Evolutionary conservation across 2,888 invertebrate genomes (phyloP).

Genomic region (Rosalia funebris): DNA sequence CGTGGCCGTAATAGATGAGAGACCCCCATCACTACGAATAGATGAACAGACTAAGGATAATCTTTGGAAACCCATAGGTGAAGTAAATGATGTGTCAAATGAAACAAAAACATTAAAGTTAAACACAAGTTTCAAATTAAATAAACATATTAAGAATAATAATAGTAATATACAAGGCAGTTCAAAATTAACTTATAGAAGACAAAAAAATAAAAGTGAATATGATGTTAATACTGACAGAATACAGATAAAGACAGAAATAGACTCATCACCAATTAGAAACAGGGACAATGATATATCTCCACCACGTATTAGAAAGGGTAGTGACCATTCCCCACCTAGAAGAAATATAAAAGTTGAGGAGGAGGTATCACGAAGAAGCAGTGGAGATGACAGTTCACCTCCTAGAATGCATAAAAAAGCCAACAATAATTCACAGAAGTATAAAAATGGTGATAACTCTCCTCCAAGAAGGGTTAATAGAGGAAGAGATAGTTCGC

Average conservation of each 20-base stretch:
- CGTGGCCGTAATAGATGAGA: conserved; percentile 86
- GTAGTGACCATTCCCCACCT: conserved; percentile 16
- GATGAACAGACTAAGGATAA: conserved; percentile 58
- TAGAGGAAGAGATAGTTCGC: conserved; percentile 25
- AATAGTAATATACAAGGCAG: conserved; percentile 4
- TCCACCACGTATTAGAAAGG: background rate
- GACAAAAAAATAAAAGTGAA: conserved; percentile 11
- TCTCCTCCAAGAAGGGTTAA: conserved; percentile 32
- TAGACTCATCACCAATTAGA: background rate
- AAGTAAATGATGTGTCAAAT: conserved; percentile 25
- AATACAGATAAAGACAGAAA: conserved; percentile 14
- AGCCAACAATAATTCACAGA: conserved; percentile 15
- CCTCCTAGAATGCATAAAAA: conserved; percentile 28
- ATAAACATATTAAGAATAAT: conserved; percentile 26
- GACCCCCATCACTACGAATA: conserved; percentile 72
- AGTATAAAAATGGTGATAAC: conserved; percentile 12
- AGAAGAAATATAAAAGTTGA: conserved; percentile 14
- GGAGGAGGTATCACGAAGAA: conserved; percentile 1
- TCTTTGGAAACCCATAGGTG: conserved; percentile 58
- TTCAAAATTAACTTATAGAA: too few species aligned
- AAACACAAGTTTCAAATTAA: conserved; percentile 36
- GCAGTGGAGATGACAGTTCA: conserved; percentile 17
- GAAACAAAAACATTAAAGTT: conserved; percentile 27
- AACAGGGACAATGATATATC: background rate
- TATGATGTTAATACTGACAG: background rate